Evolutionary conservation across 2,797 vertebrate species (phyloP).

Genomic region (Lepidocolaptes lacrymiger): DNA sequence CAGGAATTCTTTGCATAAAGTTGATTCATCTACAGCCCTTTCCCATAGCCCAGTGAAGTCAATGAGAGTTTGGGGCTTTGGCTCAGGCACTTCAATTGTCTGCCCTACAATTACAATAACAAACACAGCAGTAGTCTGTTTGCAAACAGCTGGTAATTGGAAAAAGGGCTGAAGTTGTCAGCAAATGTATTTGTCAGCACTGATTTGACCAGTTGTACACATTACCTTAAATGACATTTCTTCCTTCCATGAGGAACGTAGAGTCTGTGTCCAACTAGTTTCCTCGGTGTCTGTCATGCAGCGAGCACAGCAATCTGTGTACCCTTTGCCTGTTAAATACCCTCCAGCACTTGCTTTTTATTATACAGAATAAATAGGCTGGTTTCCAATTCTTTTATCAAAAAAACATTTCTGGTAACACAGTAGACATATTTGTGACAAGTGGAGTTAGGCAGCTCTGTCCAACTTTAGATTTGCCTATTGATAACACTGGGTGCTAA

Average conservation of each 20-base stretch:
- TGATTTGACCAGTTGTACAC: conserved; percentile 22
- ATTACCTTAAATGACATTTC: conserved; percentile 56
- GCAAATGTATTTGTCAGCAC: conserved; percentile 30
- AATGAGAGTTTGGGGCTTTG: conserved; percentile 15
- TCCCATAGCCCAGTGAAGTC: background rate
- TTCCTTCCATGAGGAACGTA: background rate
- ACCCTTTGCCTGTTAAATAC: background rate
- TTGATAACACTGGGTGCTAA: conserved; percentile 1
- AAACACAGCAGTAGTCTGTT: conserved; percentile 46
- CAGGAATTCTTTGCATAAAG: background rate
- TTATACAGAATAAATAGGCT: background rate
- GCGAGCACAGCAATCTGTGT: background rate
- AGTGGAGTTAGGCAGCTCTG: background rate
- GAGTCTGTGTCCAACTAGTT: background rate
- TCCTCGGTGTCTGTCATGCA: background rate
- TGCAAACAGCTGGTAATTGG: conserved; percentile 62
- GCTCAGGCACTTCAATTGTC: conserved; percentile 46
- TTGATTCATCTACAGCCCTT: background rate
- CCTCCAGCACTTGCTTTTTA: conserved; percentile 17
- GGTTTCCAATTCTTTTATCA: conserved; percentile 27
- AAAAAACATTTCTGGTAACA: background rate
- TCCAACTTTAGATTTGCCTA: background rate
- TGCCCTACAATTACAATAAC: conserved; percentile 29
- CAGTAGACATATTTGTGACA: background rate
- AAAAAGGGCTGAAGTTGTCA: conserved; percentile 45